Conservation (phyloP, 2,113 vertebrate genomes). For the Cisticola juncidis region DNA sequence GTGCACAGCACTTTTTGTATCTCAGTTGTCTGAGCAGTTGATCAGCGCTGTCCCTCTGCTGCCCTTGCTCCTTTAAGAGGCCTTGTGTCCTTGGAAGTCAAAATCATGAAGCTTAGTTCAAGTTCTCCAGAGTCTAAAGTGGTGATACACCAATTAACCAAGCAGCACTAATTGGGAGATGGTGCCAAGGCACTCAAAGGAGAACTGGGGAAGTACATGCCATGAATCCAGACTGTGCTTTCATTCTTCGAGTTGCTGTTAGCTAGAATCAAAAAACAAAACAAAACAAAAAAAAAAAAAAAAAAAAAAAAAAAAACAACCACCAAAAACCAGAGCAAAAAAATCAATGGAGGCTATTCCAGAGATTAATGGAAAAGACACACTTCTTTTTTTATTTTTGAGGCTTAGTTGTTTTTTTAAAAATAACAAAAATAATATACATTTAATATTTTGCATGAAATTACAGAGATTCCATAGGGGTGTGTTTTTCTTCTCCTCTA, state of each 20-base stretch:
- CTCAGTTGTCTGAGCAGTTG: background rate
- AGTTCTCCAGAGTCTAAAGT: background rate
- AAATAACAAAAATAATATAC: background rate
- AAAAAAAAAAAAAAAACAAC: too few relatives aligned
- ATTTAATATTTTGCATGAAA: background rate
- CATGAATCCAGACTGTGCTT: background rate
- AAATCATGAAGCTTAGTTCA: background rate
- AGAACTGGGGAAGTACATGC: background rate
- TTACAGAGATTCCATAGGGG: background rate
- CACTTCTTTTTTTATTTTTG: background rate
- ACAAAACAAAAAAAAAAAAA: too few relatives aligned
- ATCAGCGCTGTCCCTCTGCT: background rate
- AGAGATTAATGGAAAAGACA: background rate
- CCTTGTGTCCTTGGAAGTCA: background rate
- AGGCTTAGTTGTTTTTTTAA: background rate
- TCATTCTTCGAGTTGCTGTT: background rate
- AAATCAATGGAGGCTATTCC: background rate
- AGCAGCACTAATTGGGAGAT: background rate
- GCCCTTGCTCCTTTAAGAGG: background rate
- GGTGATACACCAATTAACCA: conserved; percentile 24
- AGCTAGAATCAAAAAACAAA: background rate
- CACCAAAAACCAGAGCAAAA: background rate
- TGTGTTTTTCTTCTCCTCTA: background rate
- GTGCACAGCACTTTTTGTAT: background rate
- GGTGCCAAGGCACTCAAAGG: background rate